Evolutionary conservation across 1,140 invertebrate species (phyloP).

Genomic region (Solenopsis invicta): DNA sequence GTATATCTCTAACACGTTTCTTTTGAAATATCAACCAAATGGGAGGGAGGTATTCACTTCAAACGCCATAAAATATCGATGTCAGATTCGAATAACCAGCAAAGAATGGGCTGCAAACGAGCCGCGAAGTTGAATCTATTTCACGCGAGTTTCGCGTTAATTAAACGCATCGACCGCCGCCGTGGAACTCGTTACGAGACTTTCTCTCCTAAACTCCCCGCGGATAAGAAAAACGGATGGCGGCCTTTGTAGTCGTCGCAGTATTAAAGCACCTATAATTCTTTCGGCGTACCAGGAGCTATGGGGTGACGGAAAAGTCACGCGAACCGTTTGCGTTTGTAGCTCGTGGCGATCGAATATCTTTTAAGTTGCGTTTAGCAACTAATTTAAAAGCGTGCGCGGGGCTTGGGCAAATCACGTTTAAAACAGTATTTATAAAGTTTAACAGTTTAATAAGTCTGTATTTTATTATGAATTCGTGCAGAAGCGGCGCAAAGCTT

Average conservation of each 20-base stretch:
- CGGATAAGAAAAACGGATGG: conserved; percentile 61
- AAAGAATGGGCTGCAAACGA: conserved; percentile 65
- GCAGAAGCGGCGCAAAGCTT: not conserved
- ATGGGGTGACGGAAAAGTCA: conserved; percentile 39
- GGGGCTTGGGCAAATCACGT: not conserved
- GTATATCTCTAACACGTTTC: not conserved
- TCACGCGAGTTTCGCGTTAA: conserved; percentile 61
- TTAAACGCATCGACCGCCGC: conserved; percentile 56
- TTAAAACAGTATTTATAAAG: conserved; percentile 39
- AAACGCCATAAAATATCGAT: conserved; percentile 36
- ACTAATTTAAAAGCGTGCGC: not conserved
- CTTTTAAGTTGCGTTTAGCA: conserved; percentile 2
- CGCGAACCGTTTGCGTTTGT: conserved; percentile 38
- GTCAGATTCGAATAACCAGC: conserved; percentile 46
- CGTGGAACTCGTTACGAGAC: conserved; percentile 56
- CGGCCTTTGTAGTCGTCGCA: conserved; percentile 47
- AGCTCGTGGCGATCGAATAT: conserved; percentile 13
- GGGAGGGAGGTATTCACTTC: not conserved
- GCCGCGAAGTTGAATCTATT: conserved; percentile 60
- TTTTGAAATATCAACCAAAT: not conserved
- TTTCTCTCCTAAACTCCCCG: conserved; percentile 33
- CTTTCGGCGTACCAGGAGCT: conserved; percentile 25
- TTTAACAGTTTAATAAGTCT: conserved; percentile 11
- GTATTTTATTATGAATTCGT: not conserved
- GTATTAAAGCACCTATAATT: conserved; percentile 60